A percentile compares a stretch with the other conserved stretches of the same genome.
Conservation (phyloP, 2,797 vertebrate genomes). For the Astyanax mexicanus region DNA sequence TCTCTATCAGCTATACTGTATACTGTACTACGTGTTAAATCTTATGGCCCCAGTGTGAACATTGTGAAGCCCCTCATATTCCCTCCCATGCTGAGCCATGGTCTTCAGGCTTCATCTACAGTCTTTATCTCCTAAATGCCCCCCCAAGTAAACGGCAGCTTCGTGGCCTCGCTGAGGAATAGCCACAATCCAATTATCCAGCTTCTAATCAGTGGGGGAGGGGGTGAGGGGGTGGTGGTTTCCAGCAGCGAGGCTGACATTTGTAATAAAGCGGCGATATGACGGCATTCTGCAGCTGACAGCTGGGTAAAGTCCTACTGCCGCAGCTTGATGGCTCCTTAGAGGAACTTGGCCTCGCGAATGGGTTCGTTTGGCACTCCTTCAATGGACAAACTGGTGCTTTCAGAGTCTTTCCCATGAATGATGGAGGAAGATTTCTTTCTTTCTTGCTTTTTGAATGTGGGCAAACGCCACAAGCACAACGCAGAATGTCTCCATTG, state of each 20-base stretch:
- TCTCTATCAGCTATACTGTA: background rate
- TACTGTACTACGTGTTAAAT: conserved; percentile 24
- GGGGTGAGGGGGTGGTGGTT: conserved; percentile 47
- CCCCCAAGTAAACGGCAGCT: conserved; percentile 45
- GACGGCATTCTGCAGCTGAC: conserved; percentile 71
- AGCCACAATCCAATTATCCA: conserved; percentile 74
- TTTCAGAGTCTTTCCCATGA: conserved; percentile 56
- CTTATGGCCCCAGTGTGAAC: conserved; percentile 21
- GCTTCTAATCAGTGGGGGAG: conserved; percentile 61
- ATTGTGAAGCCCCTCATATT: conserved; percentile 45
- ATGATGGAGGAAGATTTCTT: conserved; percentile 56
- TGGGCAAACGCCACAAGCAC: conserved; percentile 41
- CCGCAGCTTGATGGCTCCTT: conserved; percentile 52
- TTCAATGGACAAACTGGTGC: conserved; percentile 58
- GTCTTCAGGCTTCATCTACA: too few relatives aligned
- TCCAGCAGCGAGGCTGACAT: conserved; percentile 72
- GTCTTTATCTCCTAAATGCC: conserved; percentile 55
- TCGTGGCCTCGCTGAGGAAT: conserved; percentile 63
- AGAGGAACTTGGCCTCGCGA: conserved; percentile 56
- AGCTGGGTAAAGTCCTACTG: conserved; percentile 73
- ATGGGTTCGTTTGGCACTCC: conserved; percentile 49
- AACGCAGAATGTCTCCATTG: conserved; percentile 61
- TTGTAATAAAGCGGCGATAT: conserved; percentile 67
- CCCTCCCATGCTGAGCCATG: conserved; percentile 42
- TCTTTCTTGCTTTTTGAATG: conserved; percentile 51